A percentile compares a stretch with the other conserved stretches of the same genome.
phyloP scores from a whole-genome alignment of 2,797 vertebrate species.

The Emys orbicularis region DNA sequence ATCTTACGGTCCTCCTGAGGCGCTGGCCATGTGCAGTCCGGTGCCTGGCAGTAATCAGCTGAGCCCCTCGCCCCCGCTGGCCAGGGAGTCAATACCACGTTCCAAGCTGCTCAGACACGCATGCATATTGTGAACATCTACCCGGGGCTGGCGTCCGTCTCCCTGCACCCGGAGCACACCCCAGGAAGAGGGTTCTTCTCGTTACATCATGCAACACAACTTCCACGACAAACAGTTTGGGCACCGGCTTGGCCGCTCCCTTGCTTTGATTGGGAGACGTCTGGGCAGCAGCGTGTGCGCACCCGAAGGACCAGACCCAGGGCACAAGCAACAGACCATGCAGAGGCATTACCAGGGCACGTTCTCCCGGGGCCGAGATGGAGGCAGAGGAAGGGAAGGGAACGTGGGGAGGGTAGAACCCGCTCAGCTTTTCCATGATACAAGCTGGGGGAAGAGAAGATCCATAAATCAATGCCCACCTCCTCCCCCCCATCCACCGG shows the following conservation, averaged over 20 bases:
- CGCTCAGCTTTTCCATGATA: not conserved
- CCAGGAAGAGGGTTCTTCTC: constrained; percentile 62
- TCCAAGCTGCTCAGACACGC: constrained; percentile 91
- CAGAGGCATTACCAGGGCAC: not conserved
- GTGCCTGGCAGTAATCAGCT: constrained; percentile 99
- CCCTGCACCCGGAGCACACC: constrained; percentile 65
- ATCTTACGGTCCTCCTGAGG: constrained; percentile 78
- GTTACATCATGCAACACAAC: constrained; percentile 82
- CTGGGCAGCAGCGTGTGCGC: constrained; percentile 6
- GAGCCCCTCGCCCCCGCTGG: constrained; percentile 89
- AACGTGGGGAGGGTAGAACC: not conserved
- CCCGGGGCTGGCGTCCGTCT: constrained; percentile 83
- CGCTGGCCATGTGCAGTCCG: constrained; percentile 77
- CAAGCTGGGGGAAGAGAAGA: not conserved
- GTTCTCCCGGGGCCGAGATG: too few relatives aligned
- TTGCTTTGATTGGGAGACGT: not conserved
- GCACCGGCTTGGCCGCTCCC: constrained; percentile 40
- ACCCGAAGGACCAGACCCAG: not conserved
- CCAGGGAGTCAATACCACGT: constrained; percentile 90
- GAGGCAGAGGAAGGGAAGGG: not conserved
- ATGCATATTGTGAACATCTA: constrained; percentile 96
- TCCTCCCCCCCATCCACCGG: too few relatives aligned
- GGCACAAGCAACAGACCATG: constrained; percentile 19
- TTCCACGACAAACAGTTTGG: constrained; percentile 52
- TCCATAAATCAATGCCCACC: not conserved